Conservation (phyloP, 1,140 invertebrate genomes). For the Psilanteris sp. region DNA sequence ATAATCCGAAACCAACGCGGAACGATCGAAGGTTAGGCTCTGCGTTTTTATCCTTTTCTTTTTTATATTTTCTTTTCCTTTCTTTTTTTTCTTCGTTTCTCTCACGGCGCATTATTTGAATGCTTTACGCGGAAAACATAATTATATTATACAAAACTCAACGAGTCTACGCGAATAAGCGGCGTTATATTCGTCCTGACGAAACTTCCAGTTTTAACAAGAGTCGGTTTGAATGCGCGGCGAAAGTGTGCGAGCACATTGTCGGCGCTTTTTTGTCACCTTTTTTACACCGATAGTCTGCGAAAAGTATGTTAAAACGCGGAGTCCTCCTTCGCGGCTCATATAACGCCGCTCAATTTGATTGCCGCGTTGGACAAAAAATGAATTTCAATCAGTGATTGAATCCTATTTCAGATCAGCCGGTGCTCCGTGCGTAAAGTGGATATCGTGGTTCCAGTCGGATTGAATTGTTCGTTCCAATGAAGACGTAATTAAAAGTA, state of each 20-base stretch:
- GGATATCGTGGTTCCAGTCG: no score
- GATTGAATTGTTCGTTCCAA: no score
- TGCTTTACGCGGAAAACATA: slow-evolving; percentile 16
- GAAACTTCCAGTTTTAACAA: slow-evolving; percentile 23
- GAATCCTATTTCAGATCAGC: no score
- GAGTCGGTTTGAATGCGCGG: slow-evolving; percentile 9
- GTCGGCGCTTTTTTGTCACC: slow-evolving; percentile 10
- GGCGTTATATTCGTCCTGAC: slow-evolving; percentile 18
- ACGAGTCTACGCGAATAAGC: slow-evolving; percentile 4
- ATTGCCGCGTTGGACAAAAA: no score
- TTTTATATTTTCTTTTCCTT: no score
- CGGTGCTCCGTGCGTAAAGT: no score
- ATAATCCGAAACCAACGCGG: slow-evolving; percentile 20
- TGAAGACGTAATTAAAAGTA: no score
- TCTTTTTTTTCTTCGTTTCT: no score
- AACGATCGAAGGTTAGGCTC: slow-evolving; percentile 14
- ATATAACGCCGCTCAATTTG: no score
- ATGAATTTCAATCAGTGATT: no score
- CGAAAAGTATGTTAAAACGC: slow-evolving; percentile 6
- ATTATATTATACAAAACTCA: slow-evolving; percentile 21
- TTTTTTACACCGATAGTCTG: slow-evolving; percentile 13
- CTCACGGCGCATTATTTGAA: slow-evolving; percentile 1
- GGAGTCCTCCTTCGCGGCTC: no score
- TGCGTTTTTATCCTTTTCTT: not conserved
- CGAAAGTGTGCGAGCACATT: slow-evolving; percentile 22